These are phyloP conservation scores for Porphyrio hochstetteri DNA, from an alignment of 2,113 vertebrate genomes.

Conservation along the genomic window DNA sequence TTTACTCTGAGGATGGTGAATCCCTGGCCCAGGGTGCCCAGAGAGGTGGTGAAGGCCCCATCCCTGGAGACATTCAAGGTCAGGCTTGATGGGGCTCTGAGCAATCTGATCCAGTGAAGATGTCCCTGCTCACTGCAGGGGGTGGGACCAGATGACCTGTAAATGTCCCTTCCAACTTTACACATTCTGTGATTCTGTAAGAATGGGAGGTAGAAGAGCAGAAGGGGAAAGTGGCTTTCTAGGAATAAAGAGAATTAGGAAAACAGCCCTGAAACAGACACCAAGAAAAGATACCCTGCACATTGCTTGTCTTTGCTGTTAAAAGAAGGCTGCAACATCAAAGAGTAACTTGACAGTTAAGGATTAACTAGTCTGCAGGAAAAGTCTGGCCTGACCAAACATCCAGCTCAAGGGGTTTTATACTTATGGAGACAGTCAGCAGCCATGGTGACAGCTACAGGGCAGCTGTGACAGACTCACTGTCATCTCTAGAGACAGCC, in stretches of 20 bases:
- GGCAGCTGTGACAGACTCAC: background rate
- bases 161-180: no score
- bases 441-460: accelerated
- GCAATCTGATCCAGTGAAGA: no score
- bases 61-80: no score
- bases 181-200: no score
- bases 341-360: background rate
- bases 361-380: background rate
- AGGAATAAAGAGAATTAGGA: background rate
- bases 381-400: background rate
- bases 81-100: no score
- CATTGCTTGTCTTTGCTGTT: background rate
- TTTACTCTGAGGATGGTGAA: no score
- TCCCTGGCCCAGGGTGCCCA: no score
- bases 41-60: no score
- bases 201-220: background rate
- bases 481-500: background rate
- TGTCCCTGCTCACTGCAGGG: no score
- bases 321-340: background rate
- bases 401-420: background rate
- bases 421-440: background rate
- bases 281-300: background rate
- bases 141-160: no score
- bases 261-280: background rate
- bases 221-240: background rate